phyloP scores from a whole-genome alignment of 2,113 vertebrate genomes.

The Dicaeum eximium region DNA sequence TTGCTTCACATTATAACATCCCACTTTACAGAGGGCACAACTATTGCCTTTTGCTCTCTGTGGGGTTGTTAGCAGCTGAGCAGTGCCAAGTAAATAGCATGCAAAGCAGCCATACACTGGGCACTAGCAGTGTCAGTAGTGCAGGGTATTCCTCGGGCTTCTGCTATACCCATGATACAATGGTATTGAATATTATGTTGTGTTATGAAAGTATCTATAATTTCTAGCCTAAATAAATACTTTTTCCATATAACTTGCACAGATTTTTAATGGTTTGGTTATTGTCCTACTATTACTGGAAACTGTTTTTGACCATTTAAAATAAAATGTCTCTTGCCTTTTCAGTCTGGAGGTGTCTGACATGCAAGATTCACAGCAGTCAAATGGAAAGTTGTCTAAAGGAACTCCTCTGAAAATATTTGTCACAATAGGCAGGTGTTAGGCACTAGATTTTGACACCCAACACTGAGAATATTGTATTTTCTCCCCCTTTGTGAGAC shows the following conservation, averaged over 20 bases:
- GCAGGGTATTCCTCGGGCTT: neutral
- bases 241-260: neutral
- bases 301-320: neutral
- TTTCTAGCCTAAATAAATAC: neutral
- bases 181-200: neutral
- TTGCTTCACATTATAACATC: neutral
- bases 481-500: neutral
- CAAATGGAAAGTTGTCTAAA: neutral
- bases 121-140: neutral
- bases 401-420: neutral
- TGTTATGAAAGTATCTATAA: neutral
- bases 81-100: neutral
- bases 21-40: neutral
- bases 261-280: neutral
- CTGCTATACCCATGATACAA: neutral
- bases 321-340: neutral
- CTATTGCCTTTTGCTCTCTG: neutral
- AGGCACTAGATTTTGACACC: neutral
- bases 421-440: neutral
- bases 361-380: neutral
- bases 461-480: neutral
- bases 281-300: neutral
- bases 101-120: neutral
- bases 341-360: neutral
- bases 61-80: neutral